Conservation (phyloP, 1,140 invertebrate genomes). For the Drosophila paulistorum region DNA sequence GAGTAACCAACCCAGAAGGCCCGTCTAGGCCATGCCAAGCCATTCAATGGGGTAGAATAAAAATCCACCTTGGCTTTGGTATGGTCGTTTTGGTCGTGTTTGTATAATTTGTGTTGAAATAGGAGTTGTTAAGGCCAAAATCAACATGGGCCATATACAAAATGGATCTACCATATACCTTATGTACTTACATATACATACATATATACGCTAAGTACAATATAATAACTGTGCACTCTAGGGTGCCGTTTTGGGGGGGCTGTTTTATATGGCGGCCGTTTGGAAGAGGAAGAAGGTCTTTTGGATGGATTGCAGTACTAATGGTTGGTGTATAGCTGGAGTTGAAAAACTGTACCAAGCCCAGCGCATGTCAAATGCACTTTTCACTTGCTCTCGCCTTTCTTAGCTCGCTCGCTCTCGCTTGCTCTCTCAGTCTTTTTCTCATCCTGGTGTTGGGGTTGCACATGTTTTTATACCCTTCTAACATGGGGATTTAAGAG, state of each 20-base stretch:
- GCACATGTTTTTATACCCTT: constrained; percentile 39
- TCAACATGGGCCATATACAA: constrained; percentile 42
- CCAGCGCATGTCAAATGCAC: constrained; percentile 73
- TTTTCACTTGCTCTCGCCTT: constrained; percentile 35
- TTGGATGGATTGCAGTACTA: constrained; percentile 32
- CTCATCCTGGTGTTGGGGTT: constrained; percentile 38
- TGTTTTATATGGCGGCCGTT: background rate
- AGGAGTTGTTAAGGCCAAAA: constrained; percentile 61
- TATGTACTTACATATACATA: background rate
- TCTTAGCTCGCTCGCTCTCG: background rate
- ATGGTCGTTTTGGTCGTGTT: constrained; percentile 28
- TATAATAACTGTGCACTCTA: constrained; percentile 5
- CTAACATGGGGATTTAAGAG: background rate
- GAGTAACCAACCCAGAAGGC: constrained; percentile 40
- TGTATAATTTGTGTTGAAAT: constrained; percentile 36
- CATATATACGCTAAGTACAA: background rate
- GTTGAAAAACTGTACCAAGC: constrained; percentile 75
- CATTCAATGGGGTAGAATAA: background rate
- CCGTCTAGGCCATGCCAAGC: constrained; percentile 4
- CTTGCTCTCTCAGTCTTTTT: constrained; percentile 7
- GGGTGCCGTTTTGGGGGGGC: constrained; percentile 5
- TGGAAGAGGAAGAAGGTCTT: constrained; percentile 3
- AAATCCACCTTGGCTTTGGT: constrained; percentile 60
- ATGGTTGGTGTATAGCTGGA: constrained; percentile 41
- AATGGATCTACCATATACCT: background rate